Evolutionary conservation across 2,888 invertebrate genomes (phyloP), one percentile per base, ranked within the genome.

Genomic region (Torymus aiolomorphi): DNA sequence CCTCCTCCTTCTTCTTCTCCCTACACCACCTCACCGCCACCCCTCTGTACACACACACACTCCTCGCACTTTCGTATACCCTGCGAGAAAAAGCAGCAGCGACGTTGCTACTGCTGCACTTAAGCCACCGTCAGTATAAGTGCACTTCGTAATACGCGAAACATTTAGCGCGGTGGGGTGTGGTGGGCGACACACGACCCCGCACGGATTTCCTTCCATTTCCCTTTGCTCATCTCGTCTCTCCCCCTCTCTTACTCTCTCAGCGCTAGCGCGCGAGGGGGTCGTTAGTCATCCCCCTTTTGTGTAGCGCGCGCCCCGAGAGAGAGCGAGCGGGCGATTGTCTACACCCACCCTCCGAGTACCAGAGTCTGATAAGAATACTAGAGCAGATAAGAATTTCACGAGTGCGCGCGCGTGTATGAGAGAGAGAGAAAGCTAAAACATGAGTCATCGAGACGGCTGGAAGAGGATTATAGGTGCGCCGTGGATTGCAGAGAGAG

Each of bases 31-130:
- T 0, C 2, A 31, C 31, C 3, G 8, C n/a, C 14, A 71, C n/a
- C 73, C 82, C 81, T 82, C 61, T 75, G 63, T 80, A 5, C 54
- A 49, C 16, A 24, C 24, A 31, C 31, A 31, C 31, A 31, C 31
- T 31, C 31, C 31, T 31, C 31, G 31, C 8, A 31, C 31, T 31
- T 31, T 31, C 31, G 49, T 2, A 14, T 42, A 77, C 77, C 70
- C 71, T 56, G 11, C 12, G 20, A 24, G 16, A 61, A 24, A 63
- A 16, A 11, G 31, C 14, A 42, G 13, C 56, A 74, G 42, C 82
- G 85, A 85, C 84, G 85, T 83, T 84, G 84, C 84, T 82, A 83
- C 84, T 82, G 84, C 84, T 84, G 79, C 85, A 85, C 84, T 67
- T 56, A 72, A 63, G 52, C 51, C 63, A 59, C 59, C 76, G 65